Conservation (phyloP, 2,888 invertebrate species). For the Nesidiocoris tenuis region DNA sequence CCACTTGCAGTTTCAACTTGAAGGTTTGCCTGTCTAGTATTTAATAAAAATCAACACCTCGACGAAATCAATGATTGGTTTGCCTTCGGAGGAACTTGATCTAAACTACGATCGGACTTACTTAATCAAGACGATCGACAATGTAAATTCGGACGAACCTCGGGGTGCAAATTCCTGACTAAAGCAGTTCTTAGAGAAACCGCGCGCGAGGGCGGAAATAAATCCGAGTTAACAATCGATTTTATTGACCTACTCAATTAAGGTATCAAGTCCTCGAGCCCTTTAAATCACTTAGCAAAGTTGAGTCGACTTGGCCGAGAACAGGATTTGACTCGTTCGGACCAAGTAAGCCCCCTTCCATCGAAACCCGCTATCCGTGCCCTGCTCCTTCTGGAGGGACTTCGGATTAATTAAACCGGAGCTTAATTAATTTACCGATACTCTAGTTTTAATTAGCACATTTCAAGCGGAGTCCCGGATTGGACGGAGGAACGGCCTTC, state of each 20-base stretch:
- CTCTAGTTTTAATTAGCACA: conserved; percentile 40
- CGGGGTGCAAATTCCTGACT: too few relatives aligned
- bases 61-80: background rate
- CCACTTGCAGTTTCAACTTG: too few relatives aligned
- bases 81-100: too few relatives aligned
- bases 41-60: too few relatives aligned
- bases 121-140: background rate
- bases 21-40: too few relatives aligned
- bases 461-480: conserved; percentile 28
- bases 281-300: conserved; percentile 29
- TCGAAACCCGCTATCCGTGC: background rate
- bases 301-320: conserved; percentile 26
- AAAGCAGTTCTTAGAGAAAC: background rate
- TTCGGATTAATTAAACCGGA: conserved; percentile 37
- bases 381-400: conserved; percentile 5
- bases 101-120: too few relatives aligned
- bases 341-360: conserved; percentile 24
- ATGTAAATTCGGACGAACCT: background rate
- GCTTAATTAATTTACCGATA: conserved; percentile 41
- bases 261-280: conserved; percentile 7
- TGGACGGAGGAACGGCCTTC: background rate
- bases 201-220: background rate
- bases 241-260: conserved; percentile 17
- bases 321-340: conserved; percentile 37
- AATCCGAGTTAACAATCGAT: conserved; percentile 20